Conservation (phyloP, 1,140 invertebrate species). For the Xylocopa sonorina region DNA sequence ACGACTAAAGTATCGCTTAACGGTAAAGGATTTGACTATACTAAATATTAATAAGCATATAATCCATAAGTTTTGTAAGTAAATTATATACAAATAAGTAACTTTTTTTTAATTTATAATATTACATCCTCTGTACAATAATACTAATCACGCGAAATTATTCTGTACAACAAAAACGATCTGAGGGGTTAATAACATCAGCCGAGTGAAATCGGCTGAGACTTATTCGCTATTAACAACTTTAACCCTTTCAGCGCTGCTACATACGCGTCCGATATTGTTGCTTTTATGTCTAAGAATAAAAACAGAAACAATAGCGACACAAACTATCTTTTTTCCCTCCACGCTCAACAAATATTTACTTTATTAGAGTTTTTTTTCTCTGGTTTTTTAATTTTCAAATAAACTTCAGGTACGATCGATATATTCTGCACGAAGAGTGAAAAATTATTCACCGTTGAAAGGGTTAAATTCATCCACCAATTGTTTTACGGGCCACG, state of each 20-base stretch:
- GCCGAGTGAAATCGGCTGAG: not conserved
- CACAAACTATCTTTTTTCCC: too few relatives aligned
- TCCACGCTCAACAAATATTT: too few relatives aligned
- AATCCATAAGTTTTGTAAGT: constrained; percentile 49
- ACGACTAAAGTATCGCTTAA: constrained; percentile 59
- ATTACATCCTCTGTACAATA: constrained; percentile 60
- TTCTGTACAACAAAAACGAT: constrained; percentile 57
- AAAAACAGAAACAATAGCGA: too few relatives aligned
- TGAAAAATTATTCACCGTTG: constrained; percentile 59
- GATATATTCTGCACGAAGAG: too few relatives aligned
- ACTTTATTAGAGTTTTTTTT: too few relatives aligned
- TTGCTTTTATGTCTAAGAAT: too few relatives aligned
- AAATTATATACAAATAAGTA: constrained; percentile 68
- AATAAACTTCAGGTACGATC: too few relatives aligned
- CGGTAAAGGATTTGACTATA: constrained; percentile 37
- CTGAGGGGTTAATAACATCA: constrained; percentile 55
- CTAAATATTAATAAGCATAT: constrained; percentile 57
- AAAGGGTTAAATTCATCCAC: constrained; percentile 61
- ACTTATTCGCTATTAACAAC: constrained; percentile 53
- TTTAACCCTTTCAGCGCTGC: too few relatives aligned
- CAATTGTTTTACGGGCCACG: constrained; percentile 68
- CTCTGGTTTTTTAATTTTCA: too few relatives aligned
- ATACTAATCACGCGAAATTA: constrained; percentile 49
- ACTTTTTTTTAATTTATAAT: constrained; percentile 46
- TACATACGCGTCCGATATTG: too few relatives aligned